Base-by-base conservation (phyloP, 2,113 vertebrate species). In the Nycticorax nycticorax region DNA sequence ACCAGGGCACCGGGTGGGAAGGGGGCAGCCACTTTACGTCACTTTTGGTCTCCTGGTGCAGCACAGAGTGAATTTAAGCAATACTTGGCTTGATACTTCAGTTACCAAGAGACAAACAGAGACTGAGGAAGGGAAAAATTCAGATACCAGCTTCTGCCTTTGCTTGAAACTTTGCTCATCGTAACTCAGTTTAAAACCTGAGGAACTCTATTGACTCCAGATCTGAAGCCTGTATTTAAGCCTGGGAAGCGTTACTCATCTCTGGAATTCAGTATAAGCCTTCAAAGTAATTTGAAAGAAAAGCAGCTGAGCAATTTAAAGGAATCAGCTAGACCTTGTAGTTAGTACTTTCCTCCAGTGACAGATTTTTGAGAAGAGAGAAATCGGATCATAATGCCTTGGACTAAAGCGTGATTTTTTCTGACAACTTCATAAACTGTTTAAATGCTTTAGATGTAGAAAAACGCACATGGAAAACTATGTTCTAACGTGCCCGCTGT, bases 241-340 rank as follows among this genome's bases (percentile, higher is more conserved):
- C 20, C 39, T 2, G 3, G 68, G 69, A 53, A 45, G 39, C 0
- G 3, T 78, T 79, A 79, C 47, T 95, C 41, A 32, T 72, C 45
- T 77, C 62, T 79, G 60, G 80, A 85, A 97, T 68, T 81, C 56
- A 56, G 10, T 23, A 33, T 1, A 1, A 15, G 3, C 53, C 63
- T 92, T 72, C 71, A 88, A 85, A 95, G 47, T 14, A 53, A 81
- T 12, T 30, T 60, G 45, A 71, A 93, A 82, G 53, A 35, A 76
- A 95, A 92, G 47, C 18, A 85, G 53, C 37, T 15, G 72, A 83
- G 43, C 28, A 77, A 84, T 72, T 78, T 62, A 74, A 78, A 91
- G 90, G 37, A 17, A 68, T 45, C 79, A 47, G 19, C 83, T 57
- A 60, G 86, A 71, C 11, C 18, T 47, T 37, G 63, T 14, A 80